Percentiles rank a stretch among this genome's conserved stretches.
Evolutionary conservation across 2,113 vertebrate genomes (phyloP).

Genomic region (Sturnus vulgaris): DNA sequence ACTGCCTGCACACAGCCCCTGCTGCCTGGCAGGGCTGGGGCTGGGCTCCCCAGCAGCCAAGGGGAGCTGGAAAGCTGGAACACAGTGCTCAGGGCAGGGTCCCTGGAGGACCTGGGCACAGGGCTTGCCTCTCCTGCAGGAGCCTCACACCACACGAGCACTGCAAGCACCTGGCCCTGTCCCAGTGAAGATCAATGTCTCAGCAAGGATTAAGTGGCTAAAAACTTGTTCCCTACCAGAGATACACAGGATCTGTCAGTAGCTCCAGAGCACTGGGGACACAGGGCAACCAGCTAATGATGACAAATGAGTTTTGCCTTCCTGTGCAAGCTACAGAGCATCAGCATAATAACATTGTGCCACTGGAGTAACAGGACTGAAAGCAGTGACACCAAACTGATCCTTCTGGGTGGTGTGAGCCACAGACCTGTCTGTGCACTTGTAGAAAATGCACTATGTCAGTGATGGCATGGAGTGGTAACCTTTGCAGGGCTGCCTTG

Average conservation of each 20-base stretch:
- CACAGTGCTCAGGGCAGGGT: neutral
- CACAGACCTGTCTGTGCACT: neutral
- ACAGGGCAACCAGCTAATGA: neutral
- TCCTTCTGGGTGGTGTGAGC: neutral
- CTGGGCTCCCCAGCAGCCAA: neutral
- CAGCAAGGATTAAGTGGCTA: neutral
- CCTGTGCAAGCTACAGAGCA: neutral
- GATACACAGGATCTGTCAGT: neutral
- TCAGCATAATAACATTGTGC: neutral
- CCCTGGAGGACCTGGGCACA: neutral
- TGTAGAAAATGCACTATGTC: neutral
- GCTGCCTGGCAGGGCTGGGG: neutral
- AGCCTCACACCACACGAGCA: accelerated
- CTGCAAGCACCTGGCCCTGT: neutral
- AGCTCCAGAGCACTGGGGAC: neutral
- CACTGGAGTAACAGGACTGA: neutral
- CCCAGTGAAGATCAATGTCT: neutral
- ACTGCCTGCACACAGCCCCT: accelerated
- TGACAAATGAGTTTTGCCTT: neutral
- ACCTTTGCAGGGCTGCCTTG: neutral
- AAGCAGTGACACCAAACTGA: neutral
- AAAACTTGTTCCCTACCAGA: neutral
- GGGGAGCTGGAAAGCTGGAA: neutral
- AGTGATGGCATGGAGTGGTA: neutral
- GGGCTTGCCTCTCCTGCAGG: neutral